These are phyloP conservation scores for cattle (Bos taurus) DNA, from an alignment of 2,113 vertebrate genomes.

Conservation along the genomic window DNA sequence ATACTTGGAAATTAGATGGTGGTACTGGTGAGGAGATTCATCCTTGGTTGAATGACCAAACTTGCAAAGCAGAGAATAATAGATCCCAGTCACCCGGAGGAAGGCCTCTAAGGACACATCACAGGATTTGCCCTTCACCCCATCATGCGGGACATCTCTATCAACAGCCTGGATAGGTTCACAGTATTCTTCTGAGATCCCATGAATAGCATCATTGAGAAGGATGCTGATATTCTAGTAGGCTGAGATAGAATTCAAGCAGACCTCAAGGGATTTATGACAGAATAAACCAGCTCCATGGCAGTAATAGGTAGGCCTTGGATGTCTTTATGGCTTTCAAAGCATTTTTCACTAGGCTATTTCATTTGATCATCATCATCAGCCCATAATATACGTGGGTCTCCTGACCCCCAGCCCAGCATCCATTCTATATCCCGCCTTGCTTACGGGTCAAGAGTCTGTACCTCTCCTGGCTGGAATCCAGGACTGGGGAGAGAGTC, in stretches of 20 bases:
- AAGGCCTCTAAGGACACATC: background rate
- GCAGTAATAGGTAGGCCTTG: background rate
- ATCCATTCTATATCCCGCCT: background rate
- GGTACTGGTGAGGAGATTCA: background rate
- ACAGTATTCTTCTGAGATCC: background rate
- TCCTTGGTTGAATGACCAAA: background rate
- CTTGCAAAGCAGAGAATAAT: background rate
- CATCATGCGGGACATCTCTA: background rate
- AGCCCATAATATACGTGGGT: background rate
- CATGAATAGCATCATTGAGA: background rate
- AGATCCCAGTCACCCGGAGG: background rate
- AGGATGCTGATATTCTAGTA: background rate
- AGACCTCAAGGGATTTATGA: background rate
- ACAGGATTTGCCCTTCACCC: background rate
- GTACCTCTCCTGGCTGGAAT: background rate
- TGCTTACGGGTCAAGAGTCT: background rate
- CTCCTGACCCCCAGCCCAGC: background rate
- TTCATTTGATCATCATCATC: background rate
- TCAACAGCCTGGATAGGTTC: background rate
- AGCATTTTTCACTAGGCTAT: background rate
- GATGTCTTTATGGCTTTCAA: background rate
- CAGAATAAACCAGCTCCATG: background rate
- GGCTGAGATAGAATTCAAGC: background rate
- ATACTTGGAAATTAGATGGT: background rate
- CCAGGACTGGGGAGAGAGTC: background rate